phyloP scores from a whole-genome alignment of 2,888 invertebrate species.

The Tortrix viridana region DNA sequence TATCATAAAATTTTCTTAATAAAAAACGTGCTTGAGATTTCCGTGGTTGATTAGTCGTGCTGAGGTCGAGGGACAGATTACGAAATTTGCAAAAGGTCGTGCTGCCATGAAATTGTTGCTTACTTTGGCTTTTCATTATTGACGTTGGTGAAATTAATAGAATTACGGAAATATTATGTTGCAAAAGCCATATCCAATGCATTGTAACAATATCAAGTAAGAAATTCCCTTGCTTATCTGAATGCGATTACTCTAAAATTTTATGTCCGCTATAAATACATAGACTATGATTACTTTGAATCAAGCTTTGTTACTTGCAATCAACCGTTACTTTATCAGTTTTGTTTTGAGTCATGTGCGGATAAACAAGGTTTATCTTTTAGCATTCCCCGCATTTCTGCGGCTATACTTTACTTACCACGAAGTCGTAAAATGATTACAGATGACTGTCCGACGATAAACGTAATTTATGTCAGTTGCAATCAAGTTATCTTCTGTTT shows the following conservation, averaged over 20 bases:
- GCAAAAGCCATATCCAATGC: no score
- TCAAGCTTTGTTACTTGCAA: not conserved
- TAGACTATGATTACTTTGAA: not conserved
- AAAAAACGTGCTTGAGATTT: constrained; percentile 32
- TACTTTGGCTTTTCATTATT: constrained; percentile 22
- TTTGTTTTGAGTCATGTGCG: constrained; percentile 4
- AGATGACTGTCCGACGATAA: constrained; percentile 19
- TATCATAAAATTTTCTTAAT: constrained; percentile 19
- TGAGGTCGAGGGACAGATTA: constrained; percentile 51
- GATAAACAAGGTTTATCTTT: constrained; percentile 21
- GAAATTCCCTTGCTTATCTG: not conserved
- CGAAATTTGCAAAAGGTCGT: constrained; percentile 49
- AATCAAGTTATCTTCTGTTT: constrained; percentile 8
- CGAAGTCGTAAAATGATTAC: not conserved
- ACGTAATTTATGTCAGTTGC: constrained; percentile 9
- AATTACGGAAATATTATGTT: no score
- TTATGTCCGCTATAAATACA: not conserved
- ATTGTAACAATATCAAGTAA: no score
- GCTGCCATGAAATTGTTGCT: constrained; percentile 41
- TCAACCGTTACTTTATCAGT: constrained; percentile 7
- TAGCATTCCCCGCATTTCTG: constrained; percentile 19
- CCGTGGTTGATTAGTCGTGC: constrained; percentile 37
- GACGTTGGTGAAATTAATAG: constrained; percentile 19
- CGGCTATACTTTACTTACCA: constrained; percentile 2
- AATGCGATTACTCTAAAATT: not conserved